Percentiles rank a stretch among this genome's conserved stretches.
Conservation (phyloP, 2,888 invertebrate species). For the Tetragonula carbonaria region DNA sequence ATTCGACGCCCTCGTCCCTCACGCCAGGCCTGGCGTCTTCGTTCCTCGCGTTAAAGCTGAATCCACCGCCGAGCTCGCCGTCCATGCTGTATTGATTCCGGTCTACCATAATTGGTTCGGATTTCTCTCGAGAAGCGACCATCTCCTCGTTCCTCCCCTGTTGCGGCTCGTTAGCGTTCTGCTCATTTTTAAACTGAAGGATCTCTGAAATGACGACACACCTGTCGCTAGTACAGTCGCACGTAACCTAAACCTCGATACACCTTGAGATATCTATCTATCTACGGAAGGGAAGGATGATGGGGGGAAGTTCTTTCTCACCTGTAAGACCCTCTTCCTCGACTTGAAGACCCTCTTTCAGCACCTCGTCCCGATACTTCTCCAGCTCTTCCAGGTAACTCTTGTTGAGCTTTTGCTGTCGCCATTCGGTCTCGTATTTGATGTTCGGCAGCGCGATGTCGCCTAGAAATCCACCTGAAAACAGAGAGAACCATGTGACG, state of each 20-base stretch:
- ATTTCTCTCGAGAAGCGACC: conserved; percentile 68
- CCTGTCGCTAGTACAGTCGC: conserved; percentile 13
- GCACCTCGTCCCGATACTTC: conserved; percentile 92
- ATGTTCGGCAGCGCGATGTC: conserved; percentile 92
- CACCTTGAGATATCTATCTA: background rate
- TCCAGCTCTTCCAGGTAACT: conserved; percentile 91
- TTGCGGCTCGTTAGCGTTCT: conserved; percentile 61
- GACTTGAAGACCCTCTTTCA: conserved; percentile 92
- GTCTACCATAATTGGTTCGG: conserved; percentile 72
- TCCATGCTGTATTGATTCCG: conserved; percentile 77
- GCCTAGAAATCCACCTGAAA: conserved; percentile 91
- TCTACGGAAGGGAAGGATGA: background rate
- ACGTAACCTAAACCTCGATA: background rate
- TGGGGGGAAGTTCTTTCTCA: conserved; percentile 70
- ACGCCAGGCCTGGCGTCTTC: conserved; percentile 72
- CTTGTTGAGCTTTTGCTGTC: conserved; percentile 87
- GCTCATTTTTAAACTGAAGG: conserved; percentile 78
- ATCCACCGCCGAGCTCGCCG: conserved; percentile 65
- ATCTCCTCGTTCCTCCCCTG: conserved; percentile 66
- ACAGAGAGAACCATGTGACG: conserved; percentile 67
- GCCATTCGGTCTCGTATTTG: conserved; percentile 85
- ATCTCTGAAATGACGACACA: conserved; percentile 74
- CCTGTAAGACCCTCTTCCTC: conserved; percentile 93
- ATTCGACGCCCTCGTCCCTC: conserved; percentile 75
- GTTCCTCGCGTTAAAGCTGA: conserved; percentile 62